Evolutionary conservation across 2,888 invertebrate genomes (phyloP), one percentile per base, ranked within the genome.

Genomic region (Malthinus flaveolus): DNA sequence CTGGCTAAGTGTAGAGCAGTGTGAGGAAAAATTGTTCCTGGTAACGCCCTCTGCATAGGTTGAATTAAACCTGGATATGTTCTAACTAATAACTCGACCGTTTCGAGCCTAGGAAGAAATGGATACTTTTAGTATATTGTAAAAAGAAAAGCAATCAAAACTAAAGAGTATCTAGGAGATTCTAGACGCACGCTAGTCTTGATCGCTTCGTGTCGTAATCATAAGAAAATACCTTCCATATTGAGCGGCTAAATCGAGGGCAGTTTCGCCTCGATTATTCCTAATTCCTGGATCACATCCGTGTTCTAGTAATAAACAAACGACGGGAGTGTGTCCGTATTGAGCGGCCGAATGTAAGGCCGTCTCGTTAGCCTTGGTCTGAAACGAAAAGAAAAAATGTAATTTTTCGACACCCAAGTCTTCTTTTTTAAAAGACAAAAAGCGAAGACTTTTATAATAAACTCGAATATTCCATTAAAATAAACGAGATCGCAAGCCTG

Each of bases 1-100:
- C 94, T 92, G 61, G 97, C 97, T 65, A 95, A 83, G 78, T 97
- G 97, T n/a, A 97, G 83, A 1, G 95, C 91, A 7, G 96, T 91
- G 73, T 93, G 89, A 59, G 88, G 83, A 75, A 88, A 88, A 58
- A 78, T 69, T 54, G 74, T 75, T 61, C 79, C 76, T 49, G 79
- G 75, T 73, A 68, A 83, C 78, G 71, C 83, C 81, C 79, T 83
- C 66, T 86, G 84, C 81, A 85, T 87, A 69, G 85, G 87, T 66
- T 89, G 87, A 49, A 94, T 87, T 65, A 96, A 82, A 70, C 91
- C 90, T 0, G 95, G 93, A 78, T 93, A 89, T 10, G 90, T 89
- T 65, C 89, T 85, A 32, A 97, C 87, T 63, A 97, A 81, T 70
- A 91, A 84, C 78, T 94, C 90, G 51, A 97, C 96, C 0, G 93